These are phyloP conservation scores for Parotia lawesii DNA, from an alignment of 2,113 vertebrate species.

Conservation along the genomic window DNA sequence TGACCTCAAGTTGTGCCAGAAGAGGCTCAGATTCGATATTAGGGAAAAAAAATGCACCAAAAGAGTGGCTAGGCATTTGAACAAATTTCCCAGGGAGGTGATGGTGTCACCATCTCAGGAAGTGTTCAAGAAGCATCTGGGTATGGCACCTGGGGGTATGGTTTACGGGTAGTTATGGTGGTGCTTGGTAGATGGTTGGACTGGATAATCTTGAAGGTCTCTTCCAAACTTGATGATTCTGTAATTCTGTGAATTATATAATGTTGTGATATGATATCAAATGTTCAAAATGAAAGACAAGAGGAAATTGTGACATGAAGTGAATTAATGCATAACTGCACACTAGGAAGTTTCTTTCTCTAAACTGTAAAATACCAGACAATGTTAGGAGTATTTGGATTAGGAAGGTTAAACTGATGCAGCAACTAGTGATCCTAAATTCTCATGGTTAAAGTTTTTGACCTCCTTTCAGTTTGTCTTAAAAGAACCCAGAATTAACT, in stretches of 20 bases:
- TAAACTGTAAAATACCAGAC: background rate
- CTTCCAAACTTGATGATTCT: background rate
- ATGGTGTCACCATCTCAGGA: background rate
- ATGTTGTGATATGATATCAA: background rate
- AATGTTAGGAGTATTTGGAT: background rate
- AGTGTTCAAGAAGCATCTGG: background rate
- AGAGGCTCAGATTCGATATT: background rate
- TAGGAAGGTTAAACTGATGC: background rate
- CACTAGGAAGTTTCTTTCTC: background rate
- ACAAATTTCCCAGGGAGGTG: rapidly evolving
- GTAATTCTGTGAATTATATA: background rate
- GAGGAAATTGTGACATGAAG: background rate
- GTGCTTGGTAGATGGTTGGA: background rate
- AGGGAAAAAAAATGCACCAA: rapidly evolving
- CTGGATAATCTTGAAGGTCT: background rate
- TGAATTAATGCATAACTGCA: background rate
- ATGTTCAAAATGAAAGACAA: background rate
- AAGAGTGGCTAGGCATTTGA: background rate
- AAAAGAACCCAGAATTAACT: background rate
- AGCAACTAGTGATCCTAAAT: background rate
- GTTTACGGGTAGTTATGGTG: background rate
- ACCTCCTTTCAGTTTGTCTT: background rate
- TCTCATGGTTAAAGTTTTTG: background rate
- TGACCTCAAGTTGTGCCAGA: background rate
- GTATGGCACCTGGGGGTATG: background rate